phyloP scores from a whole-genome alignment of 2,797 vertebrate genomes.

The Eleutherodactylus coqui region DNA sequence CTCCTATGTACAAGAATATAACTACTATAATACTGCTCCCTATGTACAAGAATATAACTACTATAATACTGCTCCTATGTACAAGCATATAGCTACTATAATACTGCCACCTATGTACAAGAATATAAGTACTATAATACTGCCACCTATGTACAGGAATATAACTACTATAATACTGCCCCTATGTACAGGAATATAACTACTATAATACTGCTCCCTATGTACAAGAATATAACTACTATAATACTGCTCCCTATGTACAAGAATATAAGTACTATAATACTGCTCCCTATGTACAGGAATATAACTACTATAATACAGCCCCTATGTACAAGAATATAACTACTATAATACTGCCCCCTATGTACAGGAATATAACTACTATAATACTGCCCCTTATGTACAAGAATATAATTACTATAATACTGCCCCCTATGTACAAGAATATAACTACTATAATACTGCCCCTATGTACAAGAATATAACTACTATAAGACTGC shows the following conservation, averaged over 20 bases:
- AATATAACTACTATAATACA: not conserved
- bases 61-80: slow-evolving; percentile 16
- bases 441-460: too few relatives aligned
- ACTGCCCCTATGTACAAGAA: too few relatives aligned
- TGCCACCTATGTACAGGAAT: not conserved
- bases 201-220: too few relatives aligned
- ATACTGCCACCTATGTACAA: slow-evolving; percentile 2
- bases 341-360: too few relatives aligned
- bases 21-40: slow-evolving; percentile 1
- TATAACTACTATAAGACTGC: too few relatives aligned
- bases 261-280: not conserved
- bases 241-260: not conserved
- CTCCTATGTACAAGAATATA: slow-evolving; percentile 12
- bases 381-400: too few relatives aligned
- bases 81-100: slow-evolving; percentile 6
- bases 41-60: slow-evolving; percentile 13
- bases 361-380: too few relatives aligned
- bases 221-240: too few relatives aligned
- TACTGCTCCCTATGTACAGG: not conserved
- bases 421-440: too few relatives aligned
- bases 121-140: slow-evolving; percentile 6
- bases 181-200: too few relatives aligned
- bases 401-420: too few relatives aligned
- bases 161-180: not conserved
- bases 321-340: too few relatives aligned